phyloP scores from a whole-genome alignment of 2,113 vertebrate species.

The Gallinago paraguaiae region DNA sequence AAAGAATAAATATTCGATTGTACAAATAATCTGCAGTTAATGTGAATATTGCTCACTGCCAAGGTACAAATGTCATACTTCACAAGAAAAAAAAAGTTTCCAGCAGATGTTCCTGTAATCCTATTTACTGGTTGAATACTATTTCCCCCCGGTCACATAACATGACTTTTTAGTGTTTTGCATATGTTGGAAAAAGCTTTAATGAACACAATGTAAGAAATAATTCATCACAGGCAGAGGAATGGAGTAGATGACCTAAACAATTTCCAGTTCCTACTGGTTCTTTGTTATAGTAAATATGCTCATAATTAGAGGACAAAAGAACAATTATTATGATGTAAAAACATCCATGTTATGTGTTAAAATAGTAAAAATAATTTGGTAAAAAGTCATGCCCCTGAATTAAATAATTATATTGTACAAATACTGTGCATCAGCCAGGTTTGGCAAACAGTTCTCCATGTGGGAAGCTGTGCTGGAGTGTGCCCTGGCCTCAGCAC shows the following conservation, averaged over 20 bases:
- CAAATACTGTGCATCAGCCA: background rate
- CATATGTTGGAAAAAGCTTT: background rate
- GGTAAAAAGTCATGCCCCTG: background rate
- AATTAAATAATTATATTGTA: background rate
- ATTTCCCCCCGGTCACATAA: background rate
- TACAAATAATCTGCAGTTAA: constrained; percentile 21
- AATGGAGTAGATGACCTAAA: background rate
- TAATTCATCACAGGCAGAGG: background rate
- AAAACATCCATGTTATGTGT: background rate
- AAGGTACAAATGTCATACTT: constrained; percentile 13
- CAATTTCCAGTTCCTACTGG: background rate
- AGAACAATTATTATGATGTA: background rate
- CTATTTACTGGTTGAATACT: background rate
- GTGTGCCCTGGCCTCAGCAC: background rate
- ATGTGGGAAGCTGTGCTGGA: background rate
- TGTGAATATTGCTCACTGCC: background rate
- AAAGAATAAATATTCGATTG: background rate
- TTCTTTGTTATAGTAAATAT: background rate
- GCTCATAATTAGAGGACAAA: background rate
- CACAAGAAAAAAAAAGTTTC: background rate
- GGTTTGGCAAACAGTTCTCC: background rate
- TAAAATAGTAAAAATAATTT: background rate
- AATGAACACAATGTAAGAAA: background rate
- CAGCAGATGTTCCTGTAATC: constrained; percentile 33
- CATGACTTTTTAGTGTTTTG: background rate